phyloP scores from a whole-genome alignment of 2,888 invertebrate species.

The Cephalotes varians region DNA sequence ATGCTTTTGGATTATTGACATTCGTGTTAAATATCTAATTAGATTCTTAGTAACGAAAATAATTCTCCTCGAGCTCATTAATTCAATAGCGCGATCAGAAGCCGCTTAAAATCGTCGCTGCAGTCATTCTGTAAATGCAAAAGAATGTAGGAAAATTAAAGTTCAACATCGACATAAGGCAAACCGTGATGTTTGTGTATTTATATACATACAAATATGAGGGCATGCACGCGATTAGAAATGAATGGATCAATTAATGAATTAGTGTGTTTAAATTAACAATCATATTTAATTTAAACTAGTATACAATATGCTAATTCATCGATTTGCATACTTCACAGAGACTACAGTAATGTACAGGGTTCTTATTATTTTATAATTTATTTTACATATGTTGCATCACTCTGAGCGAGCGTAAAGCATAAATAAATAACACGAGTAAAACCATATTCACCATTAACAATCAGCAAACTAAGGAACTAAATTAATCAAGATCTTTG shows the following conservation, averaged over 20 bases:
- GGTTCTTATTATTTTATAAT: constrained; percentile 23
- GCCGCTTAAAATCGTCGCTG: constrained; percentile 83
- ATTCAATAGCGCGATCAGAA: constrained; percentile 83
- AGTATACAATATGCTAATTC: constrained; percentile 27
- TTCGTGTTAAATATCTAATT: constrained; percentile 58
- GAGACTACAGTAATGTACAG: not conserved
- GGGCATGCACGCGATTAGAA: constrained; percentile 53
- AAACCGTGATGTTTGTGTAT: constrained; percentile 49
- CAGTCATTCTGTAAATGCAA: constrained; percentile 84
- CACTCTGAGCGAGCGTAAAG: constrained; percentile 21
- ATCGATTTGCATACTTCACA: not conserved
- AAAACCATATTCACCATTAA: constrained; percentile 60
- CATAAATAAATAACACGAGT: constrained; percentile 22
- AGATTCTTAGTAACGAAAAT: constrained; percentile 58
- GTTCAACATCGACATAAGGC: constrained; percentile 44
- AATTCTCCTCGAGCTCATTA: constrained; percentile 74
- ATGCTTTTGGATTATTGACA: constrained; percentile 68
- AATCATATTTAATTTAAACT: not conserved
- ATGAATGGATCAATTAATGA: constrained; percentile 58
- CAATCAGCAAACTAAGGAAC: constrained; percentile 43
- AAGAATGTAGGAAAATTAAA: constrained; percentile 69
- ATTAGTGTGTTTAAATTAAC: constrained; percentile 57
- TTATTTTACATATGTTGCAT: constrained; percentile 15
- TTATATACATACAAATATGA: constrained; percentile 33
- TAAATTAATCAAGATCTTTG: constrained; percentile 48